These are phyloP conservation scores for Sminthurinus signatus DNA, from an alignment of 1,140 invertebrate genomes.

Conservation along the genomic window DNA sequence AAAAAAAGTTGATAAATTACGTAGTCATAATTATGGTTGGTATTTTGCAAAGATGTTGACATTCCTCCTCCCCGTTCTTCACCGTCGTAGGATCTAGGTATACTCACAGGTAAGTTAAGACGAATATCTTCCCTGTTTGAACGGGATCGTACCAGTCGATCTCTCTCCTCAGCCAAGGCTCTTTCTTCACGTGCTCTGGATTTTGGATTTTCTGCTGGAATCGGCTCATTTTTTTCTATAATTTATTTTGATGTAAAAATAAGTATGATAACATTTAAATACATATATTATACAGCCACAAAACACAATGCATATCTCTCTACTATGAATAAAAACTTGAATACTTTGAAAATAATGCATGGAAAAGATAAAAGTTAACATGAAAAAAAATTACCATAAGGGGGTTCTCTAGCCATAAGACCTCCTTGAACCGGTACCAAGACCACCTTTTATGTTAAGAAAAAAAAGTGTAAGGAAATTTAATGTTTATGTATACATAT, in stretches of 20 bases:
- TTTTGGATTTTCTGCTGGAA: slow-evolving; percentile 16
- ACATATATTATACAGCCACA: no score
- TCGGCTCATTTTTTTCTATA: slow-evolving; percentile 19
- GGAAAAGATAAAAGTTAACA: no score
- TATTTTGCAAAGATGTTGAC: background rate
- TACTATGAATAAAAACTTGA: no score
- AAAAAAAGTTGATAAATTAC: slow-evolving; percentile 19
- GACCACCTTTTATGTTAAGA: slow-evolving; percentile 19
- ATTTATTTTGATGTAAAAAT: no score
- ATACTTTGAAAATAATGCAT: no score
- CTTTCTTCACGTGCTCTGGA: slow-evolving; percentile 25
- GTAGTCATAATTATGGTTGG: slow-evolving; percentile 26
- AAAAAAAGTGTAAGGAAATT: slow-evolving; percentile 3
- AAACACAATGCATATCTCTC: no score
- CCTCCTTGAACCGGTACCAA: slow-evolving; percentile 23
- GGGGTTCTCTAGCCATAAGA: slow-evolving; percentile 25
- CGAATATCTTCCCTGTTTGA: slow-evolving; percentile 33
- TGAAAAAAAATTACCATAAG: no score
- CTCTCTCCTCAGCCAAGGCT: slow-evolving; percentile 35
- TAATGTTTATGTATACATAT: background rate
- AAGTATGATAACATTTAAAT: no score
- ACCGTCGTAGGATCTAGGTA: slow-evolving; percentile 28
- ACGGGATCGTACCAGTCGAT: slow-evolving; percentile 33
- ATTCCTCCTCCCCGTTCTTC: slow-evolving; percentile 22
- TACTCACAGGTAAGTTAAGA: slow-evolving; percentile 34